A percentile compares a stretch with the other conserved stretches of the same genome.
Evolutionary conservation across 92 coral and sea anemone genomes (phyloP).

Genomic region (Meandrina meandrites): DNA sequence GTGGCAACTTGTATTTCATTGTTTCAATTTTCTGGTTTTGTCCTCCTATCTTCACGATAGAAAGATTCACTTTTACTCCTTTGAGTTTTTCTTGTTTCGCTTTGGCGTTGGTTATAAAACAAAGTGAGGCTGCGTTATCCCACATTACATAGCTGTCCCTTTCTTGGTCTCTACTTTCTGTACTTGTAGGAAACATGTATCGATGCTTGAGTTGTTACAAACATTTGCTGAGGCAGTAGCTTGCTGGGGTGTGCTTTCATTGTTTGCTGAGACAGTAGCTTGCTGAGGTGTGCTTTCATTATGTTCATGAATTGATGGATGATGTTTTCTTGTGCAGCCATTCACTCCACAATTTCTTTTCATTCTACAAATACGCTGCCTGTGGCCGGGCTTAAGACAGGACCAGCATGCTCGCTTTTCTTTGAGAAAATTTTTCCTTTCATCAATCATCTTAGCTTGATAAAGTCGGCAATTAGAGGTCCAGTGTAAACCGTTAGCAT

Average conservation of each 20-base stretch:
- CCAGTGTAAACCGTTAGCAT: conserved; percentile 45
- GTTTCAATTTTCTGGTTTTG: no score
- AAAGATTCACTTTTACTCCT: conserved; percentile 49
- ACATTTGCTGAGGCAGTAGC: conserved; percentile 28
- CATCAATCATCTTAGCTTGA: conserved; percentile 31
- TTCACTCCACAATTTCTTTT: conserved; percentile 45
- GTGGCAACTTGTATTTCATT: no score
- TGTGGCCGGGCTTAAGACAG: conserved; percentile 52
- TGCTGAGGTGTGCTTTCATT: conserved; percentile 38
- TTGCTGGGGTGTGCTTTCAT: no score
- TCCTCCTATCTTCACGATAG: no score
- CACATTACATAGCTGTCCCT: conserved; percentile 52
- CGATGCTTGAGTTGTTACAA: conserved; percentile 16
- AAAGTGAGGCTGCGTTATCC: conserved; percentile 64
- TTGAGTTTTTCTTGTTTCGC: conserved; percentile 49
- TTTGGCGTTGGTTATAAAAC: conserved; percentile 49
- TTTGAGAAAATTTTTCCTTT: conserved; percentile 23
- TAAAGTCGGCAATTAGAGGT: conserved; percentile 42
- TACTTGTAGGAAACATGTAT: conserved; percentile 49
- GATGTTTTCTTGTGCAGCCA: conserved; percentile 54
- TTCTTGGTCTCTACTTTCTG: conserved; percentile 42
- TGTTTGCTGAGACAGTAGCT: no score
- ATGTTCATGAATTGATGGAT: conserved; percentile 41
- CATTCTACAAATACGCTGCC: conserved; percentile 22
- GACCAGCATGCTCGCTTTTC: conserved; percentile 66